Evolutionary conservation across 2,888 invertebrate genomes (phyloP).

Genomic region (Epiblema foenella): DNA sequence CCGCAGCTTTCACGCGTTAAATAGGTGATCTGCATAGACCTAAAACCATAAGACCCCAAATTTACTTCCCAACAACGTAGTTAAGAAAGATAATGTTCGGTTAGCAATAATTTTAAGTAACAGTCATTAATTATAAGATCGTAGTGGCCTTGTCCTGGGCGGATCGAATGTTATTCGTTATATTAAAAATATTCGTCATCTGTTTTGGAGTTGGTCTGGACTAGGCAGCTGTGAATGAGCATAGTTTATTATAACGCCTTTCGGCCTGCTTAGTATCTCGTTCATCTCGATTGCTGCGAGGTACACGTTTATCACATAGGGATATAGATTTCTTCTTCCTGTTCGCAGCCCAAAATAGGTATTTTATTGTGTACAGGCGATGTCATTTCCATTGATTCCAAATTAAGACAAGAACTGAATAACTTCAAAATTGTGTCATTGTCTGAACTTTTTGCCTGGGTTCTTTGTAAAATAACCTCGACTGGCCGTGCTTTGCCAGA

Average conservation of each 20-base stretch:
- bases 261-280: background rate
- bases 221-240: conserved; percentile 7
- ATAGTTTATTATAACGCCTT: background rate
- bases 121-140: conserved; percentile 47
- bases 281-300: background rate
- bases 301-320: background rate
- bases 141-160: conserved; percentile 48
- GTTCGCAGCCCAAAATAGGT: background rate
- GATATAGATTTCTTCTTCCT: background rate
- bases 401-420: background rate
- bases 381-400: background rate
- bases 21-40: conserved; percentile 17
- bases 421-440: background rate
- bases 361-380: background rate
- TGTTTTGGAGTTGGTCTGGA: conserved; percentile 12
- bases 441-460: background rate
- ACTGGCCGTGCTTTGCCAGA: background rate
- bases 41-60: conserved; percentile 26
- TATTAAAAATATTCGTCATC: conserved; percentile 18
- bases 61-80: conserved; percentile 27
- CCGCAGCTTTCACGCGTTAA: conserved; percentile 3
- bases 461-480: background rate
- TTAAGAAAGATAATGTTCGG: conserved; percentile 43
- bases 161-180: conserved; percentile 35
- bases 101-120: conserved; percentile 50